Evolutionary conservation across 1,140 invertebrate genomes (phyloP).

Genomic region (Heliconius eleuchia): DNA sequence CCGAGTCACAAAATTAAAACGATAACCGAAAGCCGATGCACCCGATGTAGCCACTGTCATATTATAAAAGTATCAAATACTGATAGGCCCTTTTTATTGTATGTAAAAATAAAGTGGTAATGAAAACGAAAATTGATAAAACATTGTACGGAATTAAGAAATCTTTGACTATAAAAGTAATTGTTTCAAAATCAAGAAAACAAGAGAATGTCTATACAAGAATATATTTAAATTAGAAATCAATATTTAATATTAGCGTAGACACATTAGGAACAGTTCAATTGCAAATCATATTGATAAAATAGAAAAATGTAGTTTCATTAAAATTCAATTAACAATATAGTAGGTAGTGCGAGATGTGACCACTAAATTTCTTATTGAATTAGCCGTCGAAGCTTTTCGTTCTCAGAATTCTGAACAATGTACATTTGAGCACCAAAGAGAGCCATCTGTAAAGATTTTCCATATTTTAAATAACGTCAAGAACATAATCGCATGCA

Average conservation of each 20-base stretch:
- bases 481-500: conserved; percentile 5
- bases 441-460: conserved; percentile 48
- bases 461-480: conserved; percentile 8
- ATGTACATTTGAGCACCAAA: conserved; percentile 45
- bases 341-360: background rate
- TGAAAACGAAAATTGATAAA: background rate
- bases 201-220: conserved; percentile 7
- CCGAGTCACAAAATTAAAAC: background rate
- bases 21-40: background rate
- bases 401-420: conserved; percentile 36
- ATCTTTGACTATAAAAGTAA: background rate
- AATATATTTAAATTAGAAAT: background rate
- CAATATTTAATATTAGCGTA: background rate
- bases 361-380: background rate
- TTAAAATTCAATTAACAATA: background rate
- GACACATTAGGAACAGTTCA: background rate
- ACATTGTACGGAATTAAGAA: background rate
- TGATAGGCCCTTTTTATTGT: background rate
- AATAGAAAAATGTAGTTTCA: conserved; percentile 10
- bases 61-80: background rate
- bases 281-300: conserved; percentile 1
- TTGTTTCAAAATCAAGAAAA: background rate
- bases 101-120: background rate
- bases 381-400: conserved; percentile 29
- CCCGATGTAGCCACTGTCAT: conserved; percentile 1